Conservation (phyloP, 2,888 invertebrate genomes). For the Pteria penguin region DNA sequence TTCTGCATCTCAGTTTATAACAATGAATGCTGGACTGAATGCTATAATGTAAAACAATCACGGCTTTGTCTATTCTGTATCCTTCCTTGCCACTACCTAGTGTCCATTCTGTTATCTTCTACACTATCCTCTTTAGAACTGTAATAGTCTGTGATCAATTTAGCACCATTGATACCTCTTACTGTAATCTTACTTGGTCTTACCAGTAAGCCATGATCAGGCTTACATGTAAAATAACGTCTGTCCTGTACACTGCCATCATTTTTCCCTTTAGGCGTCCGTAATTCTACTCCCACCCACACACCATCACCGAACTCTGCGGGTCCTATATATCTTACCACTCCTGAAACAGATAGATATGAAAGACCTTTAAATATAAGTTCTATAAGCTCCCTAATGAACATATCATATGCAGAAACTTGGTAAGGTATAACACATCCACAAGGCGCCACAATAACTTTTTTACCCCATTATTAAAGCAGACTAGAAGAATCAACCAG, state of each 20-base stretch:
- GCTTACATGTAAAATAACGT: constrained; percentile 77
- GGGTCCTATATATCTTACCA: constrained; percentile 80
- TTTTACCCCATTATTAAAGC: too few species aligned
- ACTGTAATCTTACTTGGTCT: constrained; percentile 79
- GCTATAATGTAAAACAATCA: too few species aligned
- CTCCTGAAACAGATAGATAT: constrained; percentile 69
- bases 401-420: too few species aligned
- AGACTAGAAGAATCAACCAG: too few species aligned
- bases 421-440: too few species aligned
- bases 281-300: constrained; percentile 82
- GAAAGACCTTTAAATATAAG: too few species aligned
- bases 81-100: constrained; percentile 11
- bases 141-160: constrained; percentile 72
- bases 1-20: too few species aligned
- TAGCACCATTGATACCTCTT: constrained; percentile 82
- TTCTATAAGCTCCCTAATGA: too few species aligned
- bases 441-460: too few species aligned
- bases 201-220: constrained; percentile 78
- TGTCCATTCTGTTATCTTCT: constrained; percentile 11
- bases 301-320: constrained; percentile 82
- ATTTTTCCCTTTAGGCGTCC: constrained; percentile 79
- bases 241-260: constrained; percentile 79
- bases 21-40: too few species aligned
- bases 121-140: constrained; percentile 32
- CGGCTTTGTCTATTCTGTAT: too few species aligned